Conservation (phyloP, 2,888 invertebrate species). For the Catocala sponsa region DNA sequence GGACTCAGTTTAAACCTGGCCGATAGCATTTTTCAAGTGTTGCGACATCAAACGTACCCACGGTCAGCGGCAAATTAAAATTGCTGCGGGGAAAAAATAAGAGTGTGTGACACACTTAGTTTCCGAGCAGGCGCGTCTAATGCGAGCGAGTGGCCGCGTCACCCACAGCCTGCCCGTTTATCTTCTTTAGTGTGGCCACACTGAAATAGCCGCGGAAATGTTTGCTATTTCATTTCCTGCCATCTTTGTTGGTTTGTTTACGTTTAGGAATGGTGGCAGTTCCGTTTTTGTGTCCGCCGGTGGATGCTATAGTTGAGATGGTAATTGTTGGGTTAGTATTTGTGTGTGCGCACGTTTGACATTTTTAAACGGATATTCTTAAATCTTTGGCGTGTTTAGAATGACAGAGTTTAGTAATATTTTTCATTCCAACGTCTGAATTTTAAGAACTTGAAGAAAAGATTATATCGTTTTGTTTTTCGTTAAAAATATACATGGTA, state of each 20-base stretch:
- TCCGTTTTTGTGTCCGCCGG: constrained; percentile 32
- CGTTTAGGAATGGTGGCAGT: constrained; percentile 50
- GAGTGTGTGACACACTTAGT: constrained; percentile 82
- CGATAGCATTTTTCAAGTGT: constrained; percentile 66
- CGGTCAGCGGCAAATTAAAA: constrained; percentile 86
- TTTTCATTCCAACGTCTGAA: no score
- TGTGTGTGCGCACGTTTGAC: no score
- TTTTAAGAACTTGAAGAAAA: no score
- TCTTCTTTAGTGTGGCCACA: constrained; percentile 82
- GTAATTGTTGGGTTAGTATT: constrained; percentile 30
- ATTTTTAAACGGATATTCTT: no score
- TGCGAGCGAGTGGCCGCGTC: constrained; percentile 84
- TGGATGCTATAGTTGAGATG: constrained; percentile 32
- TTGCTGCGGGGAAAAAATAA: constrained; percentile 83
- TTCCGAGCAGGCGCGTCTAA: constrained; percentile 79
- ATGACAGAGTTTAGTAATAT: no score
- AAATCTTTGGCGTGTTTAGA: no score
- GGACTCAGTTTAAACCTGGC: constrained; percentile 45
- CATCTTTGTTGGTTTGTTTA: constrained; percentile 56
- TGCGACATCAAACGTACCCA: constrained; percentile 77
- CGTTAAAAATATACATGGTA: no score
- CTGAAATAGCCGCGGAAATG: constrained; percentile 77
- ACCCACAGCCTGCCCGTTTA: constrained; percentile 79
- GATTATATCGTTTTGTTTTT: no score
- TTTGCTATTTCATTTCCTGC: constrained; percentile 78